Percentiles rank a stretch among this genome's conserved stretches.
phyloP scores from a whole-genome alignment of 2,888 invertebrate genomes.

The Hymenopus coronatus region DNA sequence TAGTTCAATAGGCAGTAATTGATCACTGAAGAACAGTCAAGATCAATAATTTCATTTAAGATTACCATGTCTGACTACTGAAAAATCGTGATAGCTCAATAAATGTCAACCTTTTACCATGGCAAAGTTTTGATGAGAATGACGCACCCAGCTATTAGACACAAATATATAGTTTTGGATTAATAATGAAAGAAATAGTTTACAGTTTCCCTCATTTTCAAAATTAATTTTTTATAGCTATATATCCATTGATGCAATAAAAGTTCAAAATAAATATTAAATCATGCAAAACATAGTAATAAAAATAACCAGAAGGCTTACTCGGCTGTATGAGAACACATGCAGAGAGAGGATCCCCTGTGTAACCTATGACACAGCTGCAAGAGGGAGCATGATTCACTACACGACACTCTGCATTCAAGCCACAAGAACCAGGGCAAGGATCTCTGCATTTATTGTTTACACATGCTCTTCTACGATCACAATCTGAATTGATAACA shows the following conservation, averaged over 20 bases:
- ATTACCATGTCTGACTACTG: too few relatives aligned
- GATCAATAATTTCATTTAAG: too few relatives aligned
- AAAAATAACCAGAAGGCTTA: constrained; percentile 27
- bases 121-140: too few relatives aligned
- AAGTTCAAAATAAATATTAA: background rate
- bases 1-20: too few relatives aligned
- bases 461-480: constrained; percentile 40
- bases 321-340: constrained; percentile 37
- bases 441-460: constrained; percentile 42
- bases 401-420: constrained; percentile 43
- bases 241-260: background rate
- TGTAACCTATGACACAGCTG: constrained; percentile 34
- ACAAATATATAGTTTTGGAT: too few relatives aligned
- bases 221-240: too few relatives aligned
- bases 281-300: background rate
- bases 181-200: too few relatives aligned
- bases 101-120: too few relatives aligned
- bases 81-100: too few relatives aligned
- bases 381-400: constrained; percentile 42
- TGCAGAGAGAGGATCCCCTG: constrained; percentile 40
- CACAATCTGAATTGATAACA: constrained; percentile 43
- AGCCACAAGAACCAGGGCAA: constrained; percentile 41
- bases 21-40: too few relatives aligned
- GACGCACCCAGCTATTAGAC: too few relatives aligned
- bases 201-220: too few relatives aligned